Conservation (phyloP, 2,888 invertebrate species). For the Siphlonurus alternatus region DNA sequence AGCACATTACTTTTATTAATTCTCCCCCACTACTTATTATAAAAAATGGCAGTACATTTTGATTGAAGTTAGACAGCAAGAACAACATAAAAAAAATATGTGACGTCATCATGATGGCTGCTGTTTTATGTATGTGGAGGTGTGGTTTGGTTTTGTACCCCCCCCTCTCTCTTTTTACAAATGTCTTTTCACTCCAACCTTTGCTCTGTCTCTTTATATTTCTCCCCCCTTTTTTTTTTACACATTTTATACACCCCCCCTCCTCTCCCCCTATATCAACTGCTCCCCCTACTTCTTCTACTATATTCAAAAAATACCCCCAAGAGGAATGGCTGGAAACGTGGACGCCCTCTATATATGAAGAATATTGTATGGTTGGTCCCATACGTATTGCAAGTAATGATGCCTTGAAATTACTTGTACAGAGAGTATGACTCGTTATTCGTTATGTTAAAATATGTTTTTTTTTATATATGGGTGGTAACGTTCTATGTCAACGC, state of each 20-base stretch:
- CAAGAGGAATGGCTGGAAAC: neutral
- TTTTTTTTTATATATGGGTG: neutral
- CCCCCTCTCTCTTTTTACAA: neutral
- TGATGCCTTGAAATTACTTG: neutral
- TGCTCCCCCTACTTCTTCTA: neutral
- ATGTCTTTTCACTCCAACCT: neutral
- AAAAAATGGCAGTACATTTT: neutral
- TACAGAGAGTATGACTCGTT: neutral
- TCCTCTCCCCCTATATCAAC: neutral
- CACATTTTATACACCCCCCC: neutral
- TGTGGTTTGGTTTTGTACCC: neutral
- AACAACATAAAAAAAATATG: too few relatives aligned
- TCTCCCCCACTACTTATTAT: neutral
- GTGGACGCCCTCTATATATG: neutral
- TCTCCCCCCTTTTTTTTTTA: neutral
- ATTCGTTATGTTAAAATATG: neutral
- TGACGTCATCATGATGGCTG: neutral
- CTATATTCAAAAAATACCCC: neutral
- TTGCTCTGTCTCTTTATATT: too few relatives aligned
- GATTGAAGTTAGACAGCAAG: neutral
- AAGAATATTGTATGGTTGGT: neutral
- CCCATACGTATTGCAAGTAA: neutral
- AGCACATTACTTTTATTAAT: neutral
- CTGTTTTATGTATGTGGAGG: neutral
- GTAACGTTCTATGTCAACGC: neutral